These are phyloP conservation scores for Channallabes apus DNA, from an alignment of 2,797 vertebrate genomes.

Conservation along the genomic window DNA sequence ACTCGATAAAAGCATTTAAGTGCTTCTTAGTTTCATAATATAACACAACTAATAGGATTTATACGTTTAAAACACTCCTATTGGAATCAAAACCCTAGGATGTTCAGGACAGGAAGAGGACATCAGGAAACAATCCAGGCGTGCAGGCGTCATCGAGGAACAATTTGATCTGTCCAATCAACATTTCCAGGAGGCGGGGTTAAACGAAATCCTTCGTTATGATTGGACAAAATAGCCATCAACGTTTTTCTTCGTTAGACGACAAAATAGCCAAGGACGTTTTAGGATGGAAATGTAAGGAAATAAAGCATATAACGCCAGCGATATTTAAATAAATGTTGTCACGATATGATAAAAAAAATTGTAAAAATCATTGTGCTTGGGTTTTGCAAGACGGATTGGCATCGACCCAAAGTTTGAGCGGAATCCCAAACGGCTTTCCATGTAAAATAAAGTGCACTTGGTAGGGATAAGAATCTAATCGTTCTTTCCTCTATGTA, in stretches of 20 bases:
- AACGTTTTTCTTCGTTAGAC: neutral
- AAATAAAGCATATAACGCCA: neutral
- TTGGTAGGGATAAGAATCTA: neutral
- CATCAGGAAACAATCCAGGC: neutral
- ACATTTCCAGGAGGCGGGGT: neutral
- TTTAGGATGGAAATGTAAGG: neutral
- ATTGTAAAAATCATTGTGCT: neutral
- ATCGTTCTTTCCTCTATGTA: fast-evolving
- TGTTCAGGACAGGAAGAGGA: neutral
- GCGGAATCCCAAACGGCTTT: neutral
- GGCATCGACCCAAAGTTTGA: neutral
- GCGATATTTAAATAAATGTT: neutral
- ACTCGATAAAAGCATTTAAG: neutral
- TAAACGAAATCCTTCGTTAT: neutral
- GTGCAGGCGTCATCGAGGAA: neutral
- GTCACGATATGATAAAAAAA: neutral
- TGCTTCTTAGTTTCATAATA: neutral
- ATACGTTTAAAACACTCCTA: neutral
- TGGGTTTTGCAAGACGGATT: neutral
- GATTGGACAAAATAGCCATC: neutral
- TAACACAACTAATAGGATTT: neutral
- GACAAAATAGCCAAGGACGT: no score
- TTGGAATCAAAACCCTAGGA: neutral
- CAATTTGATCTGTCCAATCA: conserved; percentile 5
- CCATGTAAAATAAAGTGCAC: neutral